These are phyloP conservation scores for Pseudococcus jackbeardsleyi DNA, from an alignment of 2,888 invertebrate genomes.

Conservation along the genomic window DNA sequence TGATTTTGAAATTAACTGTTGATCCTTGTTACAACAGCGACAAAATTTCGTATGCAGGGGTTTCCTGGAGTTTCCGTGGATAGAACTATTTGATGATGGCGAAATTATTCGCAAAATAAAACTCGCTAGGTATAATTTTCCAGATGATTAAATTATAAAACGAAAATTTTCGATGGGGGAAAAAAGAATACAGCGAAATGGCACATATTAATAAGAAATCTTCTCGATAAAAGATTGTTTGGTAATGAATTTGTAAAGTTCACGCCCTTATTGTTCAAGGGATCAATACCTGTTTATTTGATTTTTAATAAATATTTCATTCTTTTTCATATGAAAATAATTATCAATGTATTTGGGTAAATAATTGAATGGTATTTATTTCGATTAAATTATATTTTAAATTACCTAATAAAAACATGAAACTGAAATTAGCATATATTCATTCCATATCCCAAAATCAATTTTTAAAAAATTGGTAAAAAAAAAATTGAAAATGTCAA, in stretches of 20 bases:
- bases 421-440: too few relatives aligned
- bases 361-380: not conserved
- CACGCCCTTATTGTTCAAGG: not conserved
- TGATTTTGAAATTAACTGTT: slow-evolving; percentile 21
- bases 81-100: not conserved
- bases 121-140: slow-evolving; percentile 24
- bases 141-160: not conserved
- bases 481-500: not conserved
- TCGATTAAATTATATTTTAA: too few relatives aligned
- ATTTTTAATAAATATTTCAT: not conserved
- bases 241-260: not conserved
- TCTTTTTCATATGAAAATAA: not conserved
- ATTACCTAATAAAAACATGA: too few relatives aligned
- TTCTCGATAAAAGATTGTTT: not conserved
- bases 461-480: not conserved
- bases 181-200: not conserved
- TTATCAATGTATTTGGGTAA: not conserved
- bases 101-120: slow-evolving; percentile 24
- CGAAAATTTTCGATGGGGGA: not conserved
- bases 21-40: not conserved
- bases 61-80: not conserved
- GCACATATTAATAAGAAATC: not conserved
- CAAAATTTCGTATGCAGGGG: not conserved
- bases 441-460: not conserved
- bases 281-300: not conserved